Base-by-base conservation (phyloP, 2,113 vertebrate genomes). In the Pseudopodoces humilis region DNA sequence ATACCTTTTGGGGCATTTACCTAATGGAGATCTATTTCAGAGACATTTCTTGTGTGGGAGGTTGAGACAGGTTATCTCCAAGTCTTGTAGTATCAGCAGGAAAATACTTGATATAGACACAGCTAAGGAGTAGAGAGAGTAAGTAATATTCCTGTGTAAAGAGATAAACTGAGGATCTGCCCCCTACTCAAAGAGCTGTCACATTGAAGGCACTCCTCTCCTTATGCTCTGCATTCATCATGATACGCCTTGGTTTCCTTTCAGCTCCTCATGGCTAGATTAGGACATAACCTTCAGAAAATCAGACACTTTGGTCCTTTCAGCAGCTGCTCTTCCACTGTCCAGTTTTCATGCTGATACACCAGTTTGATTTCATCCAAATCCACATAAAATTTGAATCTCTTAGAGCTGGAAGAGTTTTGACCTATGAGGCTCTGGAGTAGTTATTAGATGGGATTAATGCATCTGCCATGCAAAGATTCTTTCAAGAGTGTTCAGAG, bases 301-400 rank as follows among this genome's bases (percentile, higher is more conserved):
- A 72, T 77, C 37, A 44, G 52, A n/a, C 18, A 15, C 31, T 83
- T 70, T 44, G 20, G 14, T 31, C 21, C 28, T 69, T 49, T 35
- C 25, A 94, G 78, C 56, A 93, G 80, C 81, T 95, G 83, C 50
- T 79, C 60, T 91, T 91, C 68, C 33, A 87, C 22, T 87, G 79
- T 83, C 77, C 5, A 10, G 41, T 95, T 92, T 93, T 90, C 69
- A 68, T 72, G 89, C 43, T 83, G 59, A 74, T 80, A 65, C 6
- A 90, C 19, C 10, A 52, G 76, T 85, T 88, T 79, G 64, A 82
- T 95, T 96, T 94, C 79, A 91, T 70, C 81, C 64, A 80, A 95
- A 93, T 83, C 63, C 59, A 53, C 55, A 67, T 9, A 44, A 89
- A 96, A 78, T 91, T 91, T 35, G 1, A 20, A 87, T 93, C 95